These are phyloP conservation scores for Gasterosteus aculeatus DNA, from an alignment of 2,113 vertebrate species.

Conservation along the genomic window DNA sequence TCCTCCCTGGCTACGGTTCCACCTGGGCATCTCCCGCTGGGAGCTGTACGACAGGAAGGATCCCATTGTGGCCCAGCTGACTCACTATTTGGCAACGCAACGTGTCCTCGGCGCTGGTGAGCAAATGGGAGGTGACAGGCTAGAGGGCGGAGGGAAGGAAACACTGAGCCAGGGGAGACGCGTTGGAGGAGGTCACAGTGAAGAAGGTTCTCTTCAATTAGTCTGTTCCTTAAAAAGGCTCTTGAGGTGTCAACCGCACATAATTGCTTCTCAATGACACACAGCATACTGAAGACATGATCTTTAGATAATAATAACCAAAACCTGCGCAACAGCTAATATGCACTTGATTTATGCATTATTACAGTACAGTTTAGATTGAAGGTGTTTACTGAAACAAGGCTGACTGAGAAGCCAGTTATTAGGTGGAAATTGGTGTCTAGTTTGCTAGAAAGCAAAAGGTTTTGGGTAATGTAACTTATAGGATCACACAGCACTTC, in stretches of 20 bases:
- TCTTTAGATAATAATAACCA: slow-evolving; percentile 3
- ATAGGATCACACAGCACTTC: neutral
- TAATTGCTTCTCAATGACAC: neutral
- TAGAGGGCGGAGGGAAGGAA: neutral
- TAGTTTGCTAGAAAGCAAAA: neutral
- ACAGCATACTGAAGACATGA: neutral
- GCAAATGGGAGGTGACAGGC: slow-evolving; percentile 11
- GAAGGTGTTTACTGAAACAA: slow-evolving; percentile 3
- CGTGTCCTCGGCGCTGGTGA: slow-evolving; percentile 77
- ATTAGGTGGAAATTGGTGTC: neutral
- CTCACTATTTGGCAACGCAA: slow-evolving; percentile 78
- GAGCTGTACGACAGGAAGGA: slow-evolving; percentile 83
- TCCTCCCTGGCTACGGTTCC: slow-evolving; percentile 84
- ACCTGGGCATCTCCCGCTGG: slow-evolving; percentile 84
- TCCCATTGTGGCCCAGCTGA: slow-evolving; percentile 69
- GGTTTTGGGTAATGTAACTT: neutral
- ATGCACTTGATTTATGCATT: neutral
- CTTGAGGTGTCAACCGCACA: neutral
- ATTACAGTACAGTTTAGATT: neutral
- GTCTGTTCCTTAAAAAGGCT: slow-evolving; percentile 1
- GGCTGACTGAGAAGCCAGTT: neutral
- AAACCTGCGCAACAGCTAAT: slow-evolving; percentile 7
- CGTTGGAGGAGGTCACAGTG: neutral
- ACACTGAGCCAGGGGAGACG: neutral
- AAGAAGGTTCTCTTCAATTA: slow-evolving; percentile 8